These are phyloP conservation scores for Lithophane leautieri DNA, from an alignment of 2,888 invertebrate genomes.

Conservation along the genomic window DNA sequence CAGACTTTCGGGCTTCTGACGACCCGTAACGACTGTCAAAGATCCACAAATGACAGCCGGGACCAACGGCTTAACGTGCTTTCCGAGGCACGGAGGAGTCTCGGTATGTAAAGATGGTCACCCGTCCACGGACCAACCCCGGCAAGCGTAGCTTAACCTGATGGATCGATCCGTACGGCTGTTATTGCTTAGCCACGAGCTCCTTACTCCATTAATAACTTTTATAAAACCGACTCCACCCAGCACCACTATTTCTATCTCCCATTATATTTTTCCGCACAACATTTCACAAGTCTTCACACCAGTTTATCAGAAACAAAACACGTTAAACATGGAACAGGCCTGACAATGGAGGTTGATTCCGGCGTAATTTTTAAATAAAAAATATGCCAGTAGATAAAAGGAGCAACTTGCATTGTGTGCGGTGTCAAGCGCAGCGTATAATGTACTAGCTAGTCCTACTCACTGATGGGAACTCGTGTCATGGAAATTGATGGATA, in stretches of 20 bases:
- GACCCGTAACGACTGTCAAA: too few relatives aligned
- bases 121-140: too few relatives aligned
- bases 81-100: too few relatives aligned
- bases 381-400: conserved; percentile 45
- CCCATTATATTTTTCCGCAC: not conserved
- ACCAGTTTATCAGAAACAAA: conserved; percentile 43
- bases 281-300: conserved; percentile 23
- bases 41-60: too few relatives aligned
- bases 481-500: conserved; percentile 41
- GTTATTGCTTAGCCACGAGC: too few relatives aligned
- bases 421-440: conserved; percentile 66
- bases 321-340: conserved; percentile 36
- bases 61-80: too few relatives aligned
- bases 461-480: conserved; percentile 23
- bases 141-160: too few relatives aligned
- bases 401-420: conserved; percentile 61
- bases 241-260: not conserved
- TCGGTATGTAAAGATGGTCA: too few relatives aligned
- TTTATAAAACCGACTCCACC: not conserved
- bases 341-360: conserved; percentile 57
- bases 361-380: conserved; percentile 59
- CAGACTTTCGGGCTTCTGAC: too few relatives aligned
- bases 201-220: too few relatives aligned
- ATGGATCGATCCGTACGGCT: too few relatives aligned
- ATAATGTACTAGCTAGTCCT: conserved; percentile 57